phyloP scores from a whole-genome alignment of 2,113 vertebrate species.

The Eurypyga helias region DNA sequence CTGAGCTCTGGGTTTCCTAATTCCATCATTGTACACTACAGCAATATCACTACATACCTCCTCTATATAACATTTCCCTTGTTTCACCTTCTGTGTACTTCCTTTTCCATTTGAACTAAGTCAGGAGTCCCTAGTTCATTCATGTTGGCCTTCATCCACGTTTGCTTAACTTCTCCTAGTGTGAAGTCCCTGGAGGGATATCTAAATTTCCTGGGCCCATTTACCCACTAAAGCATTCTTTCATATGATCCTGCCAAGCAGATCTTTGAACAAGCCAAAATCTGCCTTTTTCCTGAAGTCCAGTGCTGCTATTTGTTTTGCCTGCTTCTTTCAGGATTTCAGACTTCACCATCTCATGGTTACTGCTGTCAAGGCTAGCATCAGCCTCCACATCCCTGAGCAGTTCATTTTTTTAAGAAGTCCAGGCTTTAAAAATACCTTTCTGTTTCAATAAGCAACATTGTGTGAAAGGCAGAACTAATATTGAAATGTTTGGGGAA shows the following conservation, averaged over 20 bases:
- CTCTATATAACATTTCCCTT: rapidly evolving
- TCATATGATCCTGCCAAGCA: neutral
- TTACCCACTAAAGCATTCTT: neutral
- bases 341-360: neutral
- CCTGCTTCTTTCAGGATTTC: neutral
- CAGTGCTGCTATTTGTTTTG: neutral
- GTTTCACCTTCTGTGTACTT: neutral
- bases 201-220: neutral
- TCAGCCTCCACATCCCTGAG: neutral
- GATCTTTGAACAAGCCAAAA: neutral
- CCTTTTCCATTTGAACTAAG: neutral
- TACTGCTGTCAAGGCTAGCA: neutral
- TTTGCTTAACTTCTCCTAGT: neutral
- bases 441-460: neutral
- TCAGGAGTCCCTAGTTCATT: neutral
- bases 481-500: neutral
- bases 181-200: neutral
- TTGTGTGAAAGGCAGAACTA: neutral
- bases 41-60: neutral
- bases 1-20: neutral
- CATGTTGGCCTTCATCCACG: neutral
- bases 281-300: neutral
- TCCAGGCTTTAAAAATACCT: neutral
- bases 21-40: neutral
- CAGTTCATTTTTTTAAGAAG: neutral